Base-by-base conservation (phyloP, 2,888 invertebrate species). In the Protonemura montana region DNA sequence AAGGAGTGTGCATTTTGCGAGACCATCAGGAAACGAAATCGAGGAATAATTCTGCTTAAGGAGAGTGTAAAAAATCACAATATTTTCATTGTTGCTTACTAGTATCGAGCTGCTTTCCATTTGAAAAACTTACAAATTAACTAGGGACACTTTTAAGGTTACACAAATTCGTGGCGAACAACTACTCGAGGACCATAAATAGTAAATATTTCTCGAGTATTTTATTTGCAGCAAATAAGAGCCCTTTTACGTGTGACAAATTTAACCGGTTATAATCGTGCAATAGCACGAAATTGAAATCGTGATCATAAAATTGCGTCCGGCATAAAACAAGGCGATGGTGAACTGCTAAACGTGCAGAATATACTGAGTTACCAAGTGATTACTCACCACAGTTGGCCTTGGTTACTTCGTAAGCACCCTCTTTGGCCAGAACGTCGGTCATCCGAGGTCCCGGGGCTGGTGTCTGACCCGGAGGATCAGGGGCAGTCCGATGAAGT, bases 321-420 rank as follows among this genome's bases (percentile, higher is more conserved):
- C 5, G 10, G 35, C 35, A 35, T 10, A 35, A 35, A 35, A 35
- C 35, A 6, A 35, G 3, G 35, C 59, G 16, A 7, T 59, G 13
- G 41, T 13, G 41, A 41, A 13, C 41, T 59, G 59, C 59, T 2
- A 59, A 21, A 10, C 6, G 5, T 35, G 35, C 35, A 35, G 10
- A 35, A 35, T 35, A n/a, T 35, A 3, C 10, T 35, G 35, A n/a
- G n/a, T n/a, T n/a, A n/a, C n/a, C n/a, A n/a, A n/a, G n/a, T n/a
- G 16, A 0, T 59, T n/a, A 92, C 93, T 93, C 90, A 95, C 95
- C 94, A 89, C 94, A 91, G 88, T 94, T 92, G 87, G 93, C 93
- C 90, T 95, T 95, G 90, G 93, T 93, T 88, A 94, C 92, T 89
- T 93, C 93, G 89, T 91, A 91, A 86, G 94, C 94, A 90, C 94